A percentile compares a stretch with the other conserved stretches of the same genome.
These are phyloP conservation scores for Hylyphantes graminicola DNA, from an alignment of 1,140 invertebrate genomes.

Conservation along the genomic window DNA sequence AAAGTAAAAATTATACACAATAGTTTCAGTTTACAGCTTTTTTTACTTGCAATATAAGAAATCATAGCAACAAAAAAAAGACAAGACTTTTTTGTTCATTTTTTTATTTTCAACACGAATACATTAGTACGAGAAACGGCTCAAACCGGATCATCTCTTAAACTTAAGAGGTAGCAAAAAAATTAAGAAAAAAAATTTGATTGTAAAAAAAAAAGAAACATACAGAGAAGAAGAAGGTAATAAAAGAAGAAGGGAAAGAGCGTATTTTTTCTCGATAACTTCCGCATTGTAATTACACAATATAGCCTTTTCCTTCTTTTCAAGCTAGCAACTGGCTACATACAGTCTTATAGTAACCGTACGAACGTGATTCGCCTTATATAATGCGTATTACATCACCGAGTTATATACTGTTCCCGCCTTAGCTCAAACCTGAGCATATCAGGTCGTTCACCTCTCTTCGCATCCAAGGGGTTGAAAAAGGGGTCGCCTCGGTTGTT, in stretches of 20 bases:
- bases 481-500: conserved; percentile 27
- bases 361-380: conserved; percentile 11
- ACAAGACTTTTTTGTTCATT: no score
- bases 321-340: not conserved
- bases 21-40: no score
- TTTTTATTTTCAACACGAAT: no score
- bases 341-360: not conserved
- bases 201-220: not conserved
- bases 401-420: conserved; percentile 1
- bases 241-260: not conserved
- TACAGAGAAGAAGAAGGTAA: not conserved
- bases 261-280: not conserved
- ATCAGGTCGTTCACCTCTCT: conserved; percentile 35
- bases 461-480: conserved; percentile 38
- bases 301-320: not conserved
- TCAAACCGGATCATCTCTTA: no score
- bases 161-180: no score
- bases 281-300: conserved; percentile 6
- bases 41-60: no score
- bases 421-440: not conserved
- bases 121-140: no score
- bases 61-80: no score
- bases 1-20: no score
- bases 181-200: no score
- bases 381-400: conserved; percentile 24